Base-by-base conservation (phyloP, 1,140 invertebrate species). In the Chrysopa pallens region DNA sequence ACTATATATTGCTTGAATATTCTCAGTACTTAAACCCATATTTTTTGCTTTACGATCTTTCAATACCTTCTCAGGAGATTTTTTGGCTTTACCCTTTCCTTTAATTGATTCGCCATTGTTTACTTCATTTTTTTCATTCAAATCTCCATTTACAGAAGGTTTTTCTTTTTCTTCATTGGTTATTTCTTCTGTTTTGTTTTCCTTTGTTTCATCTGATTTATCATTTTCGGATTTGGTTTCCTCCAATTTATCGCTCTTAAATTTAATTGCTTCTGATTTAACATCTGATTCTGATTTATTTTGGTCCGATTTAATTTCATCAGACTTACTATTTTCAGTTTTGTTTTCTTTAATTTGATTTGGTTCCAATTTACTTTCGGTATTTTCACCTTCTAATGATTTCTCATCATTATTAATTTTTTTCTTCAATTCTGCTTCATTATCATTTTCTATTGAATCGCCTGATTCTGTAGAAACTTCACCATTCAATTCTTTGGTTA, bases 11-110 rank as follows among this genome's bases (percentile, higher is more conserved):
- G 17, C 17, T 23, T 23, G 13, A 40, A 40, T 43, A 42, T 43
- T 45, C 15, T 40, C 31, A 5, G 46, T 9, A 23, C 38, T 39
- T 27, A 33, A 11, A 12, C 48, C 42, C 48, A 52, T 53, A 35
- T 48, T 52, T 44, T 52, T 52, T 8, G 45, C 39, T 28, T 45
- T 23, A 29, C 1, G 53, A 50, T 45, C 57, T 59, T 17, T 55
- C 55, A 46, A 55, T 57, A 29, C 54, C 55, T 48, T 38, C 15
- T 40, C 2, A 28, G 8, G 17, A 14, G 13, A 11, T 35, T n/a
- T 36, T 11, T 23, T 12, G 13, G 7, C 8, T n/a, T 17, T n/a
- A 29, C 33, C n/a, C 43, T 39, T 36, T 39, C 40, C 15, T 29
- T 41, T 9, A 2, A n/a, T 29, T 23, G 17, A 23, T 23, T 39